These are phyloP conservation scores for Melierax canorus DNA, from an alignment of 2,113 vertebrate species.

Conservation along the genomic window DNA sequence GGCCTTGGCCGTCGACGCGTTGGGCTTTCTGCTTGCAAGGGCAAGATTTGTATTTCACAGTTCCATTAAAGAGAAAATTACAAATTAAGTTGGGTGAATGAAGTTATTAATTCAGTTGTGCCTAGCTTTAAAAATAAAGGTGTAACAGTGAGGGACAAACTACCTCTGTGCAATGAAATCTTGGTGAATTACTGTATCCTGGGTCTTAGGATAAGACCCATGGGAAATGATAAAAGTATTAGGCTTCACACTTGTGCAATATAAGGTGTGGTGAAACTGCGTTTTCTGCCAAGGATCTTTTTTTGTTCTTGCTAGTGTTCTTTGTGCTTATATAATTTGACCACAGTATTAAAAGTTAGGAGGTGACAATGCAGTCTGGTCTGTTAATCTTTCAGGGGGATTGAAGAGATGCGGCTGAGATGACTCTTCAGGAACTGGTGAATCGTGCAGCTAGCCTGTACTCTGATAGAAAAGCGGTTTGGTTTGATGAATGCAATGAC, in stretches of 20 bases:
- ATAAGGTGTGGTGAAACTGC: neutral
- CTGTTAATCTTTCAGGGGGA: neutral
- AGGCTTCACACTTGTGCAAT: rapidly evolving
- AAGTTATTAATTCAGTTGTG: neutral
- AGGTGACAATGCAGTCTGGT: neutral
- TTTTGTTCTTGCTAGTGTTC: neutral
- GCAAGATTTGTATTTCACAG: rapidly evolving
- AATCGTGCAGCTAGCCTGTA: constrained; percentile 64
- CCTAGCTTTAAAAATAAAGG: neutral
- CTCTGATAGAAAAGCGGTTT: constrained; percentile 72
- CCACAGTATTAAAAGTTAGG: neutral
- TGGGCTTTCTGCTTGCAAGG: neutral
- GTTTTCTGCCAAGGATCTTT: rapidly evolving
- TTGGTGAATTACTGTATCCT: neutral
- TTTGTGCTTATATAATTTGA: rapidly evolving
- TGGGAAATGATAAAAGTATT: neutral
- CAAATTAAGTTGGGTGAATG: neutral
- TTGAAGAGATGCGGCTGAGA: neutral
- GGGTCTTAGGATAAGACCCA: too few species aligned
- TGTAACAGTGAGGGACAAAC: neutral
- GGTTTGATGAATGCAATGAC: constrained; percentile 69
- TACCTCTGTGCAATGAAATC: neutral
- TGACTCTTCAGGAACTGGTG: constrained; percentile 81
- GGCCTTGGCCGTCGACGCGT: rapidly evolving
- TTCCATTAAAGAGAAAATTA: neutral